A percentile compares a stretch with the other conserved stretches of the same genome.
These are phyloP conservation scores for Apocheima hispidaria DNA, from an alignment of 2,888 invertebrate genomes.

Conservation along the genomic window DNA sequence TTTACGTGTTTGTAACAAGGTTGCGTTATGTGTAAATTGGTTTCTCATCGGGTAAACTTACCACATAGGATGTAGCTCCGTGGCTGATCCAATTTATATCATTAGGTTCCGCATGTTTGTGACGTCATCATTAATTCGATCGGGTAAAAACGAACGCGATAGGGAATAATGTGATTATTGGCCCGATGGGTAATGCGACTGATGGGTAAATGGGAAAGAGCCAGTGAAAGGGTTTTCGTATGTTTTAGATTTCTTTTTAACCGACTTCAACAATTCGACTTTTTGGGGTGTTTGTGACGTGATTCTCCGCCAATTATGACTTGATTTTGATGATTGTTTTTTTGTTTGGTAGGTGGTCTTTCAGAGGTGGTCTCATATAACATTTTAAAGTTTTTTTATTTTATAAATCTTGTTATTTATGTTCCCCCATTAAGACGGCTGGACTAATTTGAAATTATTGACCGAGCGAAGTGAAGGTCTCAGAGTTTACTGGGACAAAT, in stretches of 20 bases:
- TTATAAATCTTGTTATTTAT: too few relatives aligned
- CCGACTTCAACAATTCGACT: neutral
- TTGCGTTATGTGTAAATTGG: neutral
- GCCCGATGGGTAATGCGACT: constrained; percentile 11
- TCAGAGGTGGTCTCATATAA: too few relatives aligned
- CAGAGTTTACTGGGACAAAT: too few relatives aligned
- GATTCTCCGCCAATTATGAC: too few relatives aligned
- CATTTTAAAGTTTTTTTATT: too few relatives aligned
- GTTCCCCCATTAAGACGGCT: too few relatives aligned
- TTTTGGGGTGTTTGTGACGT: too few relatives aligned
- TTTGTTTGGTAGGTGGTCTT: too few relatives aligned
- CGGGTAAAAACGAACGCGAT: constrained; percentile 29
- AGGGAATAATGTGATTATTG: constrained; percentile 27
- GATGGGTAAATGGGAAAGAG: constrained; percentile 20
- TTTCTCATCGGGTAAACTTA: constrained; percentile 9
- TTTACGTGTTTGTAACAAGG: neutral
- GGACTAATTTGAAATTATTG: too few relatives aligned
- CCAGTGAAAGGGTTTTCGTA: neutral
- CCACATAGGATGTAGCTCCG: constrained; percentile 27
- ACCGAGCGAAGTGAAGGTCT: too few relatives aligned
- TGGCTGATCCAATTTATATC: constrained; percentile 40
- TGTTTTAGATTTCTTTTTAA: neutral
- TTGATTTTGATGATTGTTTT: too few relatives aligned
- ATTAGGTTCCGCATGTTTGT: constrained; percentile 38
- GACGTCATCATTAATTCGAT: constrained; percentile 39